Evolutionary conservation across 1,140 invertebrate genomes (phyloP).

Genomic region (Listronotus oregonensis): DNA sequence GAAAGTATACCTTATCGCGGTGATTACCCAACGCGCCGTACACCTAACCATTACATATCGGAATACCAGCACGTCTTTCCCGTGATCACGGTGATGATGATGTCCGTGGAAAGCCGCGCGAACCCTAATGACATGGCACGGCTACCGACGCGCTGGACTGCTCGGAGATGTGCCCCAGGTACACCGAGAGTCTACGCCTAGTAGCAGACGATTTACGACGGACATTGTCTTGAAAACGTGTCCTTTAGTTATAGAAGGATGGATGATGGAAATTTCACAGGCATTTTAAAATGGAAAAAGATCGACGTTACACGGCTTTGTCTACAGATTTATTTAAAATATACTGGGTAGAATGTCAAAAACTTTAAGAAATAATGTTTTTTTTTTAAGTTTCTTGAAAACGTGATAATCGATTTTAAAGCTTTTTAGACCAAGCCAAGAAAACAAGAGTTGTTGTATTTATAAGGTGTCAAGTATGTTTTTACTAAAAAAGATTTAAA

Average conservation of each 20-base stretch:
- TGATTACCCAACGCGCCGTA: slow-evolving; percentile 1
- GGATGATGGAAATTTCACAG: too few relatives aligned
- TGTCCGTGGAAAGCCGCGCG: slow-evolving; percentile 11
- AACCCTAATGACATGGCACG: slow-evolving; percentile 11
- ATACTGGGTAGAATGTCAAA: too few relatives aligned
- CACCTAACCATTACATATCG: slow-evolving; percentile 1
- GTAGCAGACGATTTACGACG: slow-evolving; percentile 7
- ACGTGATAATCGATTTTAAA: too few relatives aligned
- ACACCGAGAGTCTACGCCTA: slow-evolving; percentile 2
- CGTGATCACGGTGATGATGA: slow-evolving; percentile 12
- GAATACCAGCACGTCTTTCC: slow-evolving; percentile 7
- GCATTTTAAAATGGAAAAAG: too few relatives aligned
- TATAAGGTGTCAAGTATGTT: too few relatives aligned
- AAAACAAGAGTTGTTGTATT: too few relatives aligned
- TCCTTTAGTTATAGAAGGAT: slow-evolving; percentile 2
- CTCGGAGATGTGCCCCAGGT: slow-evolving; percentile 1
- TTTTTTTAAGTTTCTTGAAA: too few relatives aligned
- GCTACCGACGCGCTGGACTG: slow-evolving; percentile 6
- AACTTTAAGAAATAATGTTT: too few relatives aligned
- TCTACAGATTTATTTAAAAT: too few relatives aligned
- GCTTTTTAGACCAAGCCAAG: too few relatives aligned
- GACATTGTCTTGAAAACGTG: slow-evolving; percentile 6
- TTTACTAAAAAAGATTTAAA: too few relatives aligned
- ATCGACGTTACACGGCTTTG: too few relatives aligned
- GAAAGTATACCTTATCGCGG: not conserved